Conservation (phyloP, 1,140 invertebrate species). For the Tenebrio molitor region DNA sequence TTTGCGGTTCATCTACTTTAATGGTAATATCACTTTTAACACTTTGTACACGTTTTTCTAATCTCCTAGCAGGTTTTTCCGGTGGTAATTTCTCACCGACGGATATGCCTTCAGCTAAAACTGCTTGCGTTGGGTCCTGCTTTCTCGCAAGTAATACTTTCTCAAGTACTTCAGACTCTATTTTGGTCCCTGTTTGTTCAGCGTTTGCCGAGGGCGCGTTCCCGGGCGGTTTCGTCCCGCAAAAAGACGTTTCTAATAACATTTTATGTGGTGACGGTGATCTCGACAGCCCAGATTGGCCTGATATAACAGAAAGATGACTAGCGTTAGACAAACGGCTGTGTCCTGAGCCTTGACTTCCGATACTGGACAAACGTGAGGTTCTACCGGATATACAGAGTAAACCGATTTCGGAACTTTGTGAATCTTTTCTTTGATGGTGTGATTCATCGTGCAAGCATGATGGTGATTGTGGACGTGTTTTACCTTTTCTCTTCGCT, state of each 20-base stretch:
- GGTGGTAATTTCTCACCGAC: constrained; percentile 51
- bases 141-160: constrained; percentile 74
- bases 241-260: constrained; percentile 90
- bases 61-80: constrained; percentile 51
- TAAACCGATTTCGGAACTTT: constrained; percentile 82
- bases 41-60: constrained; percentile 43
- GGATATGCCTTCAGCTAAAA: constrained; percentile 70
- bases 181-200: constrained; percentile 68
- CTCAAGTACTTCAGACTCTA: constrained; percentile 74
- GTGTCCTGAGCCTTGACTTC: constrained; percentile 74
- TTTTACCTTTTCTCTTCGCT: constrained; percentile 47
- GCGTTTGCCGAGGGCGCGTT: constrained; percentile 42
- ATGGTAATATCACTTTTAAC: constrained; percentile 58
- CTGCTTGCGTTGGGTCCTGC: constrained; percentile 71
- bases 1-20: constrained; percentile 55
- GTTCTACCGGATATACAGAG: constrained; percentile 86
- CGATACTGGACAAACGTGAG: constrained; percentile 84
- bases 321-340: constrained; percentile 70
- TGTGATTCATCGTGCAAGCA: constrained; percentile 63
- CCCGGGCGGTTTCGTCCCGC: constrained; percentile 82
- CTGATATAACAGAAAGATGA: constrained; percentile 75
- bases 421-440: constrained; percentile 83
- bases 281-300: constrained; percentile 76
- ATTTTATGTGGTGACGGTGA: constrained; percentile 91
- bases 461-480: constrained; percentile 47